Evolutionary conservation across 2,113 vertebrate genomes (phyloP), one percentile per base, ranked within the genome.

Genomic region (Pterophyllum scalare): DNA sequence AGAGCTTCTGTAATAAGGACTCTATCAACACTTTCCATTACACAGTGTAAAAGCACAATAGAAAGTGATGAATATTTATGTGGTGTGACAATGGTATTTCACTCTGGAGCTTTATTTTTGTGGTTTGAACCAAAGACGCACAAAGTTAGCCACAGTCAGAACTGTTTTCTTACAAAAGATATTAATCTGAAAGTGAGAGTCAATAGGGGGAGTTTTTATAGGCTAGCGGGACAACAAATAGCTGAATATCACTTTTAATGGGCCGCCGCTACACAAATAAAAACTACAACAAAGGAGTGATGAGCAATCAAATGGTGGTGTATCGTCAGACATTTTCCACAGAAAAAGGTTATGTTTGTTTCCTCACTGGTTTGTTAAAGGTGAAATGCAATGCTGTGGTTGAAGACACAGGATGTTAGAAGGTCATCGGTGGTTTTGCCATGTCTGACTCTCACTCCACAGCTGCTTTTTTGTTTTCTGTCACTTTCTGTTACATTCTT

Each of bases 331-430:
- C 35, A 60, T 80, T 92, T 94, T 94, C 91, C 88, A 75, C 1
- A 46, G 57, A 80, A 33, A 81, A 85, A 86, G 79, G 75, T 81
- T 88, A 19, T 78, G 65, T 74, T 80, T 77, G 79, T 86, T 89
- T 88, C 80, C 70, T 88, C 11, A 5, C 28, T 78, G 22, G 26
- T 57, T 80, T 80, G 61, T 65, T 81, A 52, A 78, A 89, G 75
- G 60, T 85, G 79, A 88, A 84, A 75, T 70, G 72, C 76, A 77
- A 77, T 7, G 11, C 20, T 87, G 89, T 80, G 90, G 89, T 90
- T 77, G 10, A 65, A 9, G 49, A 80, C 77, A 59, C 87, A 91
- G 91, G 91, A 91, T 92, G 93, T 87, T 72, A 65, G 61, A 91
- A 91, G 86, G 92, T 93, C 88, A 91, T 11, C 17, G 7, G 52